Percentiles rank a stretch among this genome's conserved stretches.
These are phyloP conservation scores for Pandemis corylana DNA, from an alignment of 2,888 invertebrate species.

Conservation along the genomic window DNA sequence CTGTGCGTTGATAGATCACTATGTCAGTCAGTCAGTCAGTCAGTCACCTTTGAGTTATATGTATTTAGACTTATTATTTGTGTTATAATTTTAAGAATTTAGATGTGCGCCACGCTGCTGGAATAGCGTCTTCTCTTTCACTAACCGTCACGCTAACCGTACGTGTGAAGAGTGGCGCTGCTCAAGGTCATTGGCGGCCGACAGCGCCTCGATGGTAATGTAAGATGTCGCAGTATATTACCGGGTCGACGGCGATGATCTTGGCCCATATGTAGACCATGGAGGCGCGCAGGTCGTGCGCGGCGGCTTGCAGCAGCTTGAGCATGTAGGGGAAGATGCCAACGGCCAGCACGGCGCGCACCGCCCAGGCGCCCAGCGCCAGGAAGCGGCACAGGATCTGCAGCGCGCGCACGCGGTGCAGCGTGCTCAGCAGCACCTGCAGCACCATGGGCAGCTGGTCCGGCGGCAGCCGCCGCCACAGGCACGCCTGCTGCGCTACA, in stretches of 20 bases:
- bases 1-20: too few species aligned
- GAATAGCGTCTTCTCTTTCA: too few species aligned
- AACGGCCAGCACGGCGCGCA: constrained; percentile 97
- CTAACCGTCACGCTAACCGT: too few species aligned
- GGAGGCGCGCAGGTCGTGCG: constrained; percentile 95
- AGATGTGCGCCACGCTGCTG: too few species aligned
- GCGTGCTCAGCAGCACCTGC: constrained; percentile 90
- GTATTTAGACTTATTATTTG: too few species aligned
- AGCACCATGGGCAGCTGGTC: constrained; percentile 98
- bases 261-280: constrained; percentile 99
- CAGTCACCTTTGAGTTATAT: too few species aligned
- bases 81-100: too few species aligned
- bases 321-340: constrained; percentile 99
- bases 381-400: constrained; percentile 97
- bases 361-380: constrained; percentile 95
- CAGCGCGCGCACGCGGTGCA: constrained; percentile 97
- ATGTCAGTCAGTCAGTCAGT: too few species aligned
- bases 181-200: too few species aligned
- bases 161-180: too few species aligned
- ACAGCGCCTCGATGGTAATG: too few species aligned
- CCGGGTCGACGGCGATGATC: constrained; percentile 97
- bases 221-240: constrained; percentile 62
- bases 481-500: not conserved
- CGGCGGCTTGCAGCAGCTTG: constrained; percentile 97
- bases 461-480: constrained; percentile 90